Evolutionary conservation across 2,113 vertebrate genomes (phyloP), one percentile per base, ranked within the genome.

Genomic region (Elaphurus davidianus): DNA sequence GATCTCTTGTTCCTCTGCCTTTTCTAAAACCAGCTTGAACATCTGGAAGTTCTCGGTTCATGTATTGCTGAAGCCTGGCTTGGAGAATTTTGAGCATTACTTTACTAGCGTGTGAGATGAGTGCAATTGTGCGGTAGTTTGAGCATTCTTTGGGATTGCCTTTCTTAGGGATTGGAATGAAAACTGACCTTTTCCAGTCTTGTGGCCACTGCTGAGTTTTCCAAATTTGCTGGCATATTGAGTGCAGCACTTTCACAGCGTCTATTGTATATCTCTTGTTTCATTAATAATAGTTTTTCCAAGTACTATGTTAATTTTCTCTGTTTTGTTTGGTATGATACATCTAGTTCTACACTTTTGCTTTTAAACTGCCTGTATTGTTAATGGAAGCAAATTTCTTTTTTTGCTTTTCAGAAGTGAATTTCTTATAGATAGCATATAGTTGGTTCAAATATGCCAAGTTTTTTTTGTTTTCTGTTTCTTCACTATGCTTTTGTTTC

Each of bases 31-130:
- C 33, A n/a, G 33, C 62, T 67, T n/a, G 16, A 67, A 67, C 16
- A 67, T 67, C 33, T 10, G 33, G 33, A 17, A 64, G 30, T n/a
- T 64, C 30, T 17, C 0, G 0, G 14, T n/a, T 64, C 62, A 17
- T 4, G 0, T 64, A 4, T 1, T 64, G 30, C 7, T 64, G 62
- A 64, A 64, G 30, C 62, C 30, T 64, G 7, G 15, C 15, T 64
- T 64, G 30, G 30, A 64, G 15, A 17, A 64, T 17, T 64, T 64
- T 64, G 62, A 64, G 30, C 15, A n/a, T 64, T 33, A 64, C 15
- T 64, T n/a, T 64, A 0, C 15, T 17, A 64, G 30, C 0, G 0
- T n/a, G 30, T 64, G 30, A n/a, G 15, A 64, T n/a, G 62, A 64
- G 15, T 64, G 30, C 15, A n/a, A n/a, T 17, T 64, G 62, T n/a